Percentiles rank a stretch among this genome's conserved stretches.
Conservation (phyloP, 2,113 vertebrate genomes). For the Carassius gibelio region DNA sequence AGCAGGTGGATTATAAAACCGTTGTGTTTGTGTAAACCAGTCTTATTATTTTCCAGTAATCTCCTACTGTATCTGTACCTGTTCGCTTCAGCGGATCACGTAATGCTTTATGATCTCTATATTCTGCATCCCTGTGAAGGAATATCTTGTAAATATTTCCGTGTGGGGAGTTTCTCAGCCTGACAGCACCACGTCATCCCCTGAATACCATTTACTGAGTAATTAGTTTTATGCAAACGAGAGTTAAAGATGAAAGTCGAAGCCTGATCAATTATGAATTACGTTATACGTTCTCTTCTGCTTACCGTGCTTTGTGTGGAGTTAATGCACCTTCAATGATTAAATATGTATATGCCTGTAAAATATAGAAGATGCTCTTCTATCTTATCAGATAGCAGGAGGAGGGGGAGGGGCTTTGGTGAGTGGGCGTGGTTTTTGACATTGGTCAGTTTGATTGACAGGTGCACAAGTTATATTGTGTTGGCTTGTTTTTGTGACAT, state of each 20-base stretch:
- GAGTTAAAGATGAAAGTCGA: slow-evolving; percentile 96
- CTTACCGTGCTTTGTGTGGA: slow-evolving; percentile 68
- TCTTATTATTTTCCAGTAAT: slow-evolving; percentile 23
- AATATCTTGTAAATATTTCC: slow-evolving; percentile 47
- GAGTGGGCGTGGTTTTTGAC: neutral
- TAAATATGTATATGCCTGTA: slow-evolving; percentile 87
- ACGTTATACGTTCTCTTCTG: slow-evolving; percentile 92
- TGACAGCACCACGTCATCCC: slow-evolving; percentile 84
- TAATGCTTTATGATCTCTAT: neutral
- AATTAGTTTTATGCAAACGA: slow-evolving; percentile 99
- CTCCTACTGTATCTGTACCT: slow-evolving; percentile 27
- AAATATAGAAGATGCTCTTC: neutral
- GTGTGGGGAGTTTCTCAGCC: slow-evolving; percentile 51
- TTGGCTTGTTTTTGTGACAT: no score
- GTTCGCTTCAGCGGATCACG: neutral
- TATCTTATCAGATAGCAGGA: neutral
- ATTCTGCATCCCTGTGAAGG: neutral
- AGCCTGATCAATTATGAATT: slow-evolving; percentile 99
- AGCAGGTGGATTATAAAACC: neutral
- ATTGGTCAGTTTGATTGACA: neutral
- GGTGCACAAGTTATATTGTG: neutral
- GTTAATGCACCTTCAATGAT: slow-evolving; percentile 95
- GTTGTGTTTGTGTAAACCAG: neutral
- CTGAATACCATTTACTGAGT: slow-evolving; percentile 84
- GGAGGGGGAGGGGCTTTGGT: slow-evolving; percentile 9